Base-by-base conservation (phyloP, 2,113 vertebrate species). In the Marmota flaviventris region DNA sequence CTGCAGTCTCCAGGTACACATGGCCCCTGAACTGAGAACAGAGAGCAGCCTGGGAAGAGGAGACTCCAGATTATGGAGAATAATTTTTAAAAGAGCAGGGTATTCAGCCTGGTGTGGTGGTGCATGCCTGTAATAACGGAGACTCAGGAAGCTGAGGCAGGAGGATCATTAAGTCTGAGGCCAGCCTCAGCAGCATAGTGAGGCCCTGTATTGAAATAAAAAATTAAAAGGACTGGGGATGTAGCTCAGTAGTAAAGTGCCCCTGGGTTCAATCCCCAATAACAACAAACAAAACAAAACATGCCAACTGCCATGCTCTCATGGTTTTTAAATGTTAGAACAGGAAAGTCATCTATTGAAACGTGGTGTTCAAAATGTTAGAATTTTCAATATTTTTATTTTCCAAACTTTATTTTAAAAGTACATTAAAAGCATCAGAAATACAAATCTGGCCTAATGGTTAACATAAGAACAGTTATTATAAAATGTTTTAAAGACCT, bases 311-410 rank as follows among this genome's bases (percentile, higher is more conserved):
- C 42, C 67, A 56, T 56, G 34, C 53, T 67, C 56, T 48, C 58
- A 48, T 78, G 34, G 45, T 81, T 92, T 95, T 69, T 45, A 94
- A 92, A 39, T 94, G 48, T 85, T 22, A 2, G 20, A 20, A 82
- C 37, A 76, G 61, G 83, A 90, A 73, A 91, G 20, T 56, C 69
- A 51, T 89, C 29, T 79, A 25, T 39, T 77, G 29, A 63, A 88
- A 77, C 85, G 45, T 34, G 90, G 82, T 65, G 7, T 82, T 95
- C 91, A 96, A 97, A 87, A 85, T 25, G 0, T 56, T 94, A 86
- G 27, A 11, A 45, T 89, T 98, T 81, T 98, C 42, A 94, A 58
- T 58, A 76, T 22, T 94, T 98, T 92, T 96, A 83, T 88, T 45
- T 92, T 79, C 34, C 29, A 97, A 97, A 89, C 63, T 32, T 53